These are phyloP conservation scores for Henicopernis longicauda DNA, from an alignment of 2,113 vertebrate species.

Conservation along the genomic window DNA sequence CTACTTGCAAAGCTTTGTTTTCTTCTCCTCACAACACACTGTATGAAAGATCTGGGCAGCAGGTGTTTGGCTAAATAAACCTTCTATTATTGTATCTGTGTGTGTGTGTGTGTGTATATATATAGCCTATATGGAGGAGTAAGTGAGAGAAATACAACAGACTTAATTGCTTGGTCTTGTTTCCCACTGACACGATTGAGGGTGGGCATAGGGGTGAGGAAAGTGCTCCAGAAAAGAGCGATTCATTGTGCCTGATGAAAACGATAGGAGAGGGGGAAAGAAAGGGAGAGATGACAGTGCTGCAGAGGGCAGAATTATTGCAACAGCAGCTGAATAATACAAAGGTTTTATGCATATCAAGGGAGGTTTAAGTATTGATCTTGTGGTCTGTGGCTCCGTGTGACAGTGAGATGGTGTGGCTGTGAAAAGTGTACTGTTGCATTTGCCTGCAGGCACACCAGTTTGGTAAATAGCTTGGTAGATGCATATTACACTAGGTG, in stretches of 20 bases:
- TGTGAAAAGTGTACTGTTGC: not conserved
- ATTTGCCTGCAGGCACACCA: not conserved
- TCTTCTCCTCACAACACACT: not conserved
- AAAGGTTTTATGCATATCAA: not conserved
- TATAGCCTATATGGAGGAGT: not conserved
- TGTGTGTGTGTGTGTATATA: not conserved
- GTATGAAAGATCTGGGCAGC: not conserved
- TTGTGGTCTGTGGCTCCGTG: not conserved
- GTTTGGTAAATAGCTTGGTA: not conserved
- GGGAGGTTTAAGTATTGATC: not conserved
- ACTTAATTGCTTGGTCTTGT: not conserved
- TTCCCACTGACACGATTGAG: not conserved
- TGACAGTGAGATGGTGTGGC: fast-evolving
- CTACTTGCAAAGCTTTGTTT: not conserved
- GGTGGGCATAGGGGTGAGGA: not conserved
- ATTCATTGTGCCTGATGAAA: not conserved
- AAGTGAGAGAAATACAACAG: not conserved
- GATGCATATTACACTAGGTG: fast-evolving
- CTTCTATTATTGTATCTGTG: not conserved
- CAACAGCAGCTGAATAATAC: not conserved
- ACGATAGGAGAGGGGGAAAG: not conserved
- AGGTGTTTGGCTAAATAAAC: constrained; percentile 1
- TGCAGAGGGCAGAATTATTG: not conserved
- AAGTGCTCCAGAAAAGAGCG: not conserved
- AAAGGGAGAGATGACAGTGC: not conserved